Conservation (phyloP, 2,797 vertebrate genomes). For the Hipposideros larvatus region DNA sequence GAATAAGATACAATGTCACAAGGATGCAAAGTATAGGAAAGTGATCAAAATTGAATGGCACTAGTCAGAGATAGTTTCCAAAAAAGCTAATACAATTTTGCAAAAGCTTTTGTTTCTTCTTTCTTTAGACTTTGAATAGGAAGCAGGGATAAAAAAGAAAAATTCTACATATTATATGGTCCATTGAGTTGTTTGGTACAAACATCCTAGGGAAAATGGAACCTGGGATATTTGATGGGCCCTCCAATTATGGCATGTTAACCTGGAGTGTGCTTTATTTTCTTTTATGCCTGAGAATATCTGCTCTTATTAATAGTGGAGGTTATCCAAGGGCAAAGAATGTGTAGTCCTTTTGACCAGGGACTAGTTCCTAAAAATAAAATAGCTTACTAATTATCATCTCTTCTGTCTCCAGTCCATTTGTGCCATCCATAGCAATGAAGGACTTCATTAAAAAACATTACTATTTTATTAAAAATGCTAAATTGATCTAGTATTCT, state of each 20-base stretch:
- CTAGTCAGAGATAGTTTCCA: slow-evolving; percentile 26
- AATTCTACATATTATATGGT: slow-evolving; percentile 31
- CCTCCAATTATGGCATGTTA: slow-evolving; percentile 12
- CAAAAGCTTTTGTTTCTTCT: slow-evolving; percentile 1
- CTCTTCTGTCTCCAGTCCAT: slow-evolving; percentile 67
- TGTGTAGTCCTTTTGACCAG: slow-evolving; percentile 75
- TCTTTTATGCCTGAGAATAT: slow-evolving; percentile 72
- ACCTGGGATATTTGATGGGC: slow-evolving; percentile 21
- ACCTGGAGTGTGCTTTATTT: slow-evolving; percentile 59
- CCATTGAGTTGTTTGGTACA: slow-evolving; percentile 50
- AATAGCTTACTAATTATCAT: slow-evolving; percentile 72
- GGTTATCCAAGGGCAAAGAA: slow-evolving; percentile 74
- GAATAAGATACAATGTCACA: not conserved
- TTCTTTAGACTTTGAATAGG: not conserved
- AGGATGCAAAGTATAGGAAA: not conserved
- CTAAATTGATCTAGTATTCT: slow-evolving; percentile 58
- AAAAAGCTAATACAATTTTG: slow-evolving; percentile 22
- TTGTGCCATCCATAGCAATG: slow-evolving; percentile 60
- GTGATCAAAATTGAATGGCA: not conserved
- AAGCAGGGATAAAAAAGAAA: not conserved
- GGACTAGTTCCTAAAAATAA: slow-evolving; percentile 67
- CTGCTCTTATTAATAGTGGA: slow-evolving; percentile 70
- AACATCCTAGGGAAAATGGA: slow-evolving; percentile 43
- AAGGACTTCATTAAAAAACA: slow-evolving; percentile 65
- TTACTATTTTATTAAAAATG: slow-evolving; percentile 72